A percentile compares a stretch with the other conserved stretches of the same genome.
phyloP scores from a whole-genome alignment of 2,113 vertebrate genomes.

The Scophthalmus maximus region DNA sequence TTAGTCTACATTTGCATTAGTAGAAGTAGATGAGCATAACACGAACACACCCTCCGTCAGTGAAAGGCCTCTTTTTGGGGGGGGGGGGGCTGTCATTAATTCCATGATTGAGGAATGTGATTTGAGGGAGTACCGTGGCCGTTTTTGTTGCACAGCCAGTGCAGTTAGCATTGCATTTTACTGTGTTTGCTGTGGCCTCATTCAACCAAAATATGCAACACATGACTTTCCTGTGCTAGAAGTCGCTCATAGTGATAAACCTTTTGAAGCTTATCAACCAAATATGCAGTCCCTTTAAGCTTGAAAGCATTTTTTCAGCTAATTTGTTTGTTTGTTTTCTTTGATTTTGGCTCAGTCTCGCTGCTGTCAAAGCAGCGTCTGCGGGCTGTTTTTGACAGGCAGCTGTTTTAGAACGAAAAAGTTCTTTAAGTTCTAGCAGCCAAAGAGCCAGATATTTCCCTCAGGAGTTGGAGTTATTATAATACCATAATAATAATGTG shows the following conservation, averaged over 20 bases:
- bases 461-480: no score
- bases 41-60: neutral
- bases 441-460: no score
- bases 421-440: neutral
- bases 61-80: neutral
- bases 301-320: neutral
- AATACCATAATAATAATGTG: no score
- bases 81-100: no score
- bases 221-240: neutral
- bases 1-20: neutral
- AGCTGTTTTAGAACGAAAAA: neutral
- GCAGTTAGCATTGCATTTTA: neutral
- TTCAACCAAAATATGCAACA: conserved; percentile 14
- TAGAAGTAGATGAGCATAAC: neutral
- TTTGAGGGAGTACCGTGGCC: neutral
- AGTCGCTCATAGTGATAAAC: neutral
- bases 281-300: neutral
- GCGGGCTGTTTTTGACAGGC: neutral
- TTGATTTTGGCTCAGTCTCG: no score
- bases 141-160: conserved; percentile 6
- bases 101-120: neutral
- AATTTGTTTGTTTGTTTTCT: neutral
- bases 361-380: neutral
- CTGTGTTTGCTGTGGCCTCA: neutral
- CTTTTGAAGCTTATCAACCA: neutral